phyloP scores from a whole-genome alignment of 37 sponge, comb jelly and placozoan species.

The Tethya wilhelma region DNA sequence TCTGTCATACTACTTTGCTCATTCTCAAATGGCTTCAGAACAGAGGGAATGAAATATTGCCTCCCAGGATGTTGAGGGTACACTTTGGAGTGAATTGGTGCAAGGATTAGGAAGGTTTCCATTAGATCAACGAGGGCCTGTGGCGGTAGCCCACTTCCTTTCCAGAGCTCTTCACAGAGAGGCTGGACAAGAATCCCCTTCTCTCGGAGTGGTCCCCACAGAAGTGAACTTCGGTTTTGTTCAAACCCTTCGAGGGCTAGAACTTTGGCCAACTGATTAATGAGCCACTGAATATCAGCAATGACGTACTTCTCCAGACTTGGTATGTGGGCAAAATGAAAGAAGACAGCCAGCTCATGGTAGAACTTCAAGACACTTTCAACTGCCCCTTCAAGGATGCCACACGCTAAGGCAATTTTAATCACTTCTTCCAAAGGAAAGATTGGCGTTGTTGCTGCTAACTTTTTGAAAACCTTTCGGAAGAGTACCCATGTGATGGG shows the following conservation, averaged over 20 bases:
- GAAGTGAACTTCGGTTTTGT: not conserved
- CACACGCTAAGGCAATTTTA: slow-evolving; percentile 16
- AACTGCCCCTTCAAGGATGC: slow-evolving; percentile 19
- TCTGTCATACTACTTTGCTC: not conserved
- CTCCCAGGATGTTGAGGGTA: not conserved
- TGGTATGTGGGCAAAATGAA: slow-evolving; percentile 34
- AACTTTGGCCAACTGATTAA: slow-evolving; percentile 35
- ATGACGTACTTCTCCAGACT: slow-evolving; percentile 22
- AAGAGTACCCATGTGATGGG: slow-evolving; percentile 62
- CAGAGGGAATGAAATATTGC: slow-evolving; percentile 48
- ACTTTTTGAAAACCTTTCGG: slow-evolving; percentile 37
- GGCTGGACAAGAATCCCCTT: slow-evolving; percentile 47
- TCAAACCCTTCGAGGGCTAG: slow-evolving; percentile 25
- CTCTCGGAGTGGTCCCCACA: slow-evolving; percentile 22
- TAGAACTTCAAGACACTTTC: slow-evolving; percentile 55
- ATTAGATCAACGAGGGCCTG: slow-evolving; percentile 35
- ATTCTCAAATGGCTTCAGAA: not conserved
- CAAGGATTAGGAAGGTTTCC: slow-evolving; percentile 19
- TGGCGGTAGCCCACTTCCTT: not conserved
- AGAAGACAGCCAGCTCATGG: slow-evolving; percentile 60
- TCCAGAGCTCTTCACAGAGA: too few relatives aligned
- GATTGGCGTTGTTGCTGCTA: slow-evolving; percentile 18
- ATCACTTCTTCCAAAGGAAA: slow-evolving; percentile 1
- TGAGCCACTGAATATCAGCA: slow-evolving; percentile 48
- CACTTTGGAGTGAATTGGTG: slow-evolving; percentile 1